phyloP scores from a whole-genome alignment of 2,797 vertebrate genomes.

The Propithecus perrieri region DNA sequence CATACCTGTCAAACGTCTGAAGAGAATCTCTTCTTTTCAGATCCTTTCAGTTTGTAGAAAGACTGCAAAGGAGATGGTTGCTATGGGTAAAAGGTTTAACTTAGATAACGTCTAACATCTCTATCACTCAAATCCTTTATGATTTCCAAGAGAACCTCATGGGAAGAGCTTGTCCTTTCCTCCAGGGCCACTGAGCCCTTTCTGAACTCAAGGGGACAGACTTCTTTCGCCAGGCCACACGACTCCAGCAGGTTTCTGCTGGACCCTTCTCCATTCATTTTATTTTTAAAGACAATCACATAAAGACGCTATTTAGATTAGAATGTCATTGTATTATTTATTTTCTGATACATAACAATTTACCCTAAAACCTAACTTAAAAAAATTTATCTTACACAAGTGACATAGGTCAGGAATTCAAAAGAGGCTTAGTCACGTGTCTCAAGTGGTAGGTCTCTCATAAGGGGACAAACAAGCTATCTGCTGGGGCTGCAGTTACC shows the following conservation, averaged over 20 bases:
- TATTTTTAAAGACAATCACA: neutral
- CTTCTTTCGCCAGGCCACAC: neutral
- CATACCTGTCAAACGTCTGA: constrained; percentile 93
- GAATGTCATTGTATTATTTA: neutral
- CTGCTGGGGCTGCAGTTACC: neutral
- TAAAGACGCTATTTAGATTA: neutral
- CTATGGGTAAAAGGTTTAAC: neutral
- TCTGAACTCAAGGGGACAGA: neutral
- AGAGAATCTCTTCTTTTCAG: constrained; percentile 91
- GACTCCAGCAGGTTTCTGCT: neutral
- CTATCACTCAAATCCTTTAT: neutral
- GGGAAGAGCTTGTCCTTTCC: neutral
- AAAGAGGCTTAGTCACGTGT: neutral
- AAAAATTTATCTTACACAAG: neutral
- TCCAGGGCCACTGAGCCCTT: no score
- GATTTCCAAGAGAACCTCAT: neutral
- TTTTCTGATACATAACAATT: neutral
- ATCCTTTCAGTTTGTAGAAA: constrained; percentile 32
- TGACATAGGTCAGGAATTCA: neutral
- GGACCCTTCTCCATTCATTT: neutral
- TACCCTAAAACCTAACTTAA: neutral
- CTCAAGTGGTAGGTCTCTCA: neutral
- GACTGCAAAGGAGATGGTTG: neutral
- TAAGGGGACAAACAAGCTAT: neutral
- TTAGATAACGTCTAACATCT: neutral